phyloP scores from a whole-genome alignment of 1,140 invertebrate species.

The Dolichoris vasculosae region DNA sequence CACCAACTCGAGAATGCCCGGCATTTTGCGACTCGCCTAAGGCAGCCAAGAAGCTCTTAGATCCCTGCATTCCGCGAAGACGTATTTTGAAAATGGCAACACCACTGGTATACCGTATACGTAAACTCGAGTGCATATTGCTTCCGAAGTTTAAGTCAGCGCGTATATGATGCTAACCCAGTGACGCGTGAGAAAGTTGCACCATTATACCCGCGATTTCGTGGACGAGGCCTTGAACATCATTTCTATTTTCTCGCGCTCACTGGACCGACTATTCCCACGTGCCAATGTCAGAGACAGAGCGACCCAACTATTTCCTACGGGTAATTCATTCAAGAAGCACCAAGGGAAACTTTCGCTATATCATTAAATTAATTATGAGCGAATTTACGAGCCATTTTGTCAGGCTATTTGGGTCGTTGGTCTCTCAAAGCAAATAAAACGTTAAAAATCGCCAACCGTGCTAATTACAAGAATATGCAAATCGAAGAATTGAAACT shows the following conservation, averaged over 20 bases:
- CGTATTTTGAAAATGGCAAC: background rate
- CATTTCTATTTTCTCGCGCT: background rate
- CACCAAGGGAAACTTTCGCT: background rate
- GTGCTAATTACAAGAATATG: background rate
- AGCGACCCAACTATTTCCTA: background rate
- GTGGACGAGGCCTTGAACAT: constrained; percentile 3
- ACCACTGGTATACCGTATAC: background rate
- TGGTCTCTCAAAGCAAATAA: background rate
- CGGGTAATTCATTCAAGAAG: background rate
- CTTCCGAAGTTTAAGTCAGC: background rate
- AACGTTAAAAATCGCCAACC: background rate
- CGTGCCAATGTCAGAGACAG: background rate
- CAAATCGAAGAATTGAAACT: no score
- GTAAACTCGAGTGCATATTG: background rate
- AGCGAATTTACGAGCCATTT: background rate
- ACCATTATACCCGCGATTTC: background rate
- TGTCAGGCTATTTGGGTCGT: background rate
- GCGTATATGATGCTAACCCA: constrained; percentile 50
- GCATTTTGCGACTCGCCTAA: background rate
- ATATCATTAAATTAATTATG: background rate
- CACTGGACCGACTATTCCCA: background rate
- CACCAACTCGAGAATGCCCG: background rate
- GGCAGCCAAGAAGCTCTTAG: background rate
- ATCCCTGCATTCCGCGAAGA: background rate
- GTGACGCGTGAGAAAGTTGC: constrained; percentile 61